Evolutionary conservation across 2,113 vertebrate species (phyloP), one percentile per base, ranked within the genome.

Genomic region (Nycticryphes semicollaris): DNA sequence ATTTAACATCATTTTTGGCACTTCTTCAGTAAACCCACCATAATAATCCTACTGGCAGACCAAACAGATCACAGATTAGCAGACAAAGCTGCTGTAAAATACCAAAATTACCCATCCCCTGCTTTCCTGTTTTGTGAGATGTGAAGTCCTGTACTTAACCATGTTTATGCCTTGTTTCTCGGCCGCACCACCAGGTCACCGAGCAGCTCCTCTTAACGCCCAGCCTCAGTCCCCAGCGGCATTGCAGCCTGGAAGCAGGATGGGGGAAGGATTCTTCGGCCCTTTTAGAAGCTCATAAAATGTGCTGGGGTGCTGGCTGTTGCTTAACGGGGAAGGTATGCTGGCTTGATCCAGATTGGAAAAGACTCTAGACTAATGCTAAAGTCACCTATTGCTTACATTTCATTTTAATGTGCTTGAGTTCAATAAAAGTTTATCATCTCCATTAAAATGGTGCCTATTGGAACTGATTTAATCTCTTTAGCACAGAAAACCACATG

Each of bases 341-440:
- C 90, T 87, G 98, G 85, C 94, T 97, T 96, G 96, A 96, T 97
- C 97, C 96, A 97, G 80, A 96, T 87, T 98, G 97, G 97, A 97
- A 98, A 96, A 93, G 97, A 97, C 94, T 97, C 94, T 86, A 90
- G 95, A 89, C 96, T 25, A 96, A 97, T 87, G 94, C 96, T 97
- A 92, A 96, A 98, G 97, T 98, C 97, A 98, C 98, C 98, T 98
- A 97, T 97, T 98, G 98, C 98, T 98, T 98, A 98, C 98, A 98
- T 98, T 98, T 98, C 98, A 98, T 98, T 98, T 98, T 98, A 98
- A 98, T 98, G 97, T 91, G 96, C 97, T 98, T 19, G 97, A 98
- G 98, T 98, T 98, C 98, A 98, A 97, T 98, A 98, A 97, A 98
- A 98, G 98, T 98, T 98, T 98, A 98, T 98, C 98, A 97, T 97